Conservation (phyloP, 2,797 vertebrate species). For the Enteromius fasciolatus region DNA sequence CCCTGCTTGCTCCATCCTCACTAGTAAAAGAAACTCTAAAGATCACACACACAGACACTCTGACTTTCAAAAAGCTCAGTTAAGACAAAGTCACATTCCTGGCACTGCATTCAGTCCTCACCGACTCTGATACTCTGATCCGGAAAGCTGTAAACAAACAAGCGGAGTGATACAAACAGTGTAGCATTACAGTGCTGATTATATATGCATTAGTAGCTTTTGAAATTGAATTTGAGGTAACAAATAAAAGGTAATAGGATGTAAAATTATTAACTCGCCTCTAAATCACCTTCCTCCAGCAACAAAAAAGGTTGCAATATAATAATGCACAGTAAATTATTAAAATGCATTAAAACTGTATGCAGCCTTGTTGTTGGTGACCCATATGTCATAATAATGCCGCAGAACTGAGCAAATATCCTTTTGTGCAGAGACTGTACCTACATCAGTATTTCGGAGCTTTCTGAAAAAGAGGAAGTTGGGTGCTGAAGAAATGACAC, state of each 20-base stretch:
- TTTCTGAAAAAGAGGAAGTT: constrained; percentile 12
- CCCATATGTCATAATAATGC: neutral
- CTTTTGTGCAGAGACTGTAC: neutral
- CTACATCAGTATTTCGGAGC: constrained; percentile 4
- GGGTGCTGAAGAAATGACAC: constrained; percentile 42
- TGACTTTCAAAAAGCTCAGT: neutral
- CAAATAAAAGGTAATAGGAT: neutral
- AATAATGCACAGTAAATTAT: constrained; percentile 5
- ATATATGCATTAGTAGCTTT: neutral
- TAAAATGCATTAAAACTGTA: constrained; percentile 18
- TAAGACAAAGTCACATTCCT: constrained; percentile 8
- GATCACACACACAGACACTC: neutral
- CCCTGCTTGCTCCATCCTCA: neutral
- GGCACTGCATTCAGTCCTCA: neutral
- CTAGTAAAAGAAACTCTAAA: neutral
- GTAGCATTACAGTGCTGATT: neutral
- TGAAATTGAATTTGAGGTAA: neutral
- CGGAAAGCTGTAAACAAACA: constrained; percentile 5
- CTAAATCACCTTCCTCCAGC: no score
- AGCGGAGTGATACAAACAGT: neutral
- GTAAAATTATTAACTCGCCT: neutral
- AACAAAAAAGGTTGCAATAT: neutral
- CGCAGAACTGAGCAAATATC: neutral
- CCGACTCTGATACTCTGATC: constrained; percentile 2
- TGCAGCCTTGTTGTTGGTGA: neutral